phyloP scores from a whole-genome alignment of 1,140 invertebrate species.

The Nephila pilipes region DNA sequence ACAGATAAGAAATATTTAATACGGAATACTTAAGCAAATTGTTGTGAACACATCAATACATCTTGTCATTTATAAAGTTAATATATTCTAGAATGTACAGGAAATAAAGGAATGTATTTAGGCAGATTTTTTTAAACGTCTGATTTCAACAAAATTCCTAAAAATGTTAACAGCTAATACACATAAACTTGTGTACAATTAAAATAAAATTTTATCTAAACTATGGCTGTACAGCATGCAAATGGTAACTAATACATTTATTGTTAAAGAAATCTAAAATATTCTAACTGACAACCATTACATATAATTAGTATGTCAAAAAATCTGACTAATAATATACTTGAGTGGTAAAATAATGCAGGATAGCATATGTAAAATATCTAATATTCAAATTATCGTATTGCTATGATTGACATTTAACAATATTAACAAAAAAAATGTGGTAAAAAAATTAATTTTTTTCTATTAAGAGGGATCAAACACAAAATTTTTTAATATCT shows the following conservation, averaged over 20 bases:
- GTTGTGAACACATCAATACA: neutral
- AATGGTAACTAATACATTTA: neutral
- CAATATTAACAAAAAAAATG: too few relatives aligned
- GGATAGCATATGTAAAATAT: too few relatives aligned
- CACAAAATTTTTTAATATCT: too few relatives aligned
- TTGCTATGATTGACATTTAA: too few relatives aligned
- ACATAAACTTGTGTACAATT: neutral
- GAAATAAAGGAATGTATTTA: neutral
- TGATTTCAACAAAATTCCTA: neutral
- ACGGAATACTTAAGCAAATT: neutral
- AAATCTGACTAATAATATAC: too few relatives aligned
- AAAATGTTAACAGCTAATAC: neutral
- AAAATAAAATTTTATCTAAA: neutral
- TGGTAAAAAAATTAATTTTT: too few relatives aligned
- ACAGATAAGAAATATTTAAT: slow-evolving; percentile 5
- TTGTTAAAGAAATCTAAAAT: too few relatives aligned
- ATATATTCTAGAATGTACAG: neutral
- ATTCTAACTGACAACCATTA: too few relatives aligned
- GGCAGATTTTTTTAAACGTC: neutral
- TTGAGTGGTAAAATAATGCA: too few relatives aligned
- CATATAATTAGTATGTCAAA: too few relatives aligned
- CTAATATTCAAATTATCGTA: too few relatives aligned
- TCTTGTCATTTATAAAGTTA: neutral
- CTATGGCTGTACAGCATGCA: neutral
- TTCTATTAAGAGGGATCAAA: too few relatives aligned